These are phyloP conservation scores for Drosophila stalkeri DNA, from an alignment of 2,888 invertebrate genomes.

Conservation along the genomic window DNA sequence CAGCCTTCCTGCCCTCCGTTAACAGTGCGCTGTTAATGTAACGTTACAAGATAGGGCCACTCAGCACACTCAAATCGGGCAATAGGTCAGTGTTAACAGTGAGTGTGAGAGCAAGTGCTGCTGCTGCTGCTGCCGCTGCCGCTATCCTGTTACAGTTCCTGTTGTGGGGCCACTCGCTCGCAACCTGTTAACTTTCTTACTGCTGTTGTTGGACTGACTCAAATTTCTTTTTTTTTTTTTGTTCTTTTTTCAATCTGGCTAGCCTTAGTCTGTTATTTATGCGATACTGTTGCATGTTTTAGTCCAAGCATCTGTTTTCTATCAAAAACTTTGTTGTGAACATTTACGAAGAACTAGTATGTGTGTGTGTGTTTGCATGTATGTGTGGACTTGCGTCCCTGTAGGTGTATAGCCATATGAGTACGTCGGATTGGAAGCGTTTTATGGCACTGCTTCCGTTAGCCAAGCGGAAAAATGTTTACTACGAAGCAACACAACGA, in stretches of 20 bases:
- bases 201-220: constrained; percentile 9
- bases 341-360: constrained; percentile 42
- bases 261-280: constrained; percentile 75
- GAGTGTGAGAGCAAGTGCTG: constrained; percentile 3
- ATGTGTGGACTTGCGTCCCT: constrained; percentile 25
- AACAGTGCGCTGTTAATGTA: constrained; percentile 41
- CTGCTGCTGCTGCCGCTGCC: constrained; percentile 22
- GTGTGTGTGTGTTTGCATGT: not conserved
- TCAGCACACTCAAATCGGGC: constrained; percentile 37
- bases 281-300: constrained; percentile 71
- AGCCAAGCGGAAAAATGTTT: constrained; percentile 73
- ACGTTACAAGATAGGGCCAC: constrained; percentile 34
- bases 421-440: constrained; percentile 52
- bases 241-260: constrained; percentile 61
- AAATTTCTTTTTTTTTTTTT: constrained; percentile 20
- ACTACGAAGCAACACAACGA: constrained; percentile 49
- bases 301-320: constrained; percentile 71
- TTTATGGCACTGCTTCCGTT: constrained; percentile 73
- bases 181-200: constrained; percentile 11
- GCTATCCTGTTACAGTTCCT: constrained; percentile 32
- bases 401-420: constrained; percentile 32
- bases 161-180: not conserved
- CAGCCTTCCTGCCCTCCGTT: constrained; percentile 4
- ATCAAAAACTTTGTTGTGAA: constrained; percentile 68
- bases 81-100: constrained; percentile 72